Conservation (phyloP, 2,888 invertebrate species). For the Apamea sordens region DNA sequence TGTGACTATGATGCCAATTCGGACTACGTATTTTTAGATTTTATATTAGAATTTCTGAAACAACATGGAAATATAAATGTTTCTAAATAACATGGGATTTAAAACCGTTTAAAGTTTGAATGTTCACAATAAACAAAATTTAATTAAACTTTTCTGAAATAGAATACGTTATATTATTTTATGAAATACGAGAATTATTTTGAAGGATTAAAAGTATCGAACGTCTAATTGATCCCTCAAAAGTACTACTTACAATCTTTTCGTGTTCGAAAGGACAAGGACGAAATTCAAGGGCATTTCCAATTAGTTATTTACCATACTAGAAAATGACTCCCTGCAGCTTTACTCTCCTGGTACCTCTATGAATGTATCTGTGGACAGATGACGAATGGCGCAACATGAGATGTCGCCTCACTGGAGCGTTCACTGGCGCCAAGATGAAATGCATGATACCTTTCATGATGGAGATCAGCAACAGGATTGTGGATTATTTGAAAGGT, state of each 20-base stretch:
- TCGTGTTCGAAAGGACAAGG: too few relatives aligned
- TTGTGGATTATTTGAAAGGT: slow-evolving; percentile 75
- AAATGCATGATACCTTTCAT: slow-evolving; percentile 86
- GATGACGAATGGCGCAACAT: slow-evolving; percentile 86
- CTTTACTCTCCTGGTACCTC: slow-evolving; percentile 10
- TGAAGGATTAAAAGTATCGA: slow-evolving; percentile 3
- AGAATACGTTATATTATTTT: neutral
- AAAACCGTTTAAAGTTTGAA: slow-evolving; percentile 7
- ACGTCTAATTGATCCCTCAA: neutral
- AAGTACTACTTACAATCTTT: neutral
- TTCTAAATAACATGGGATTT: neutral
- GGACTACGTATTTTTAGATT: neutral
- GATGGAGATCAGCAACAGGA: slow-evolving; percentile 71
- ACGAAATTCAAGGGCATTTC: neutral
- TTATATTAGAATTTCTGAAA: neutral
- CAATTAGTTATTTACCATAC: too few relatives aligned
- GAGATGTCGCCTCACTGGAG: slow-evolving; percentile 85
- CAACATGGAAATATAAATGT: too few relatives aligned
- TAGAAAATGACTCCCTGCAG: neutral
- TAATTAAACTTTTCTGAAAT: slow-evolving; percentile 8
- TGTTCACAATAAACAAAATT: neutral
- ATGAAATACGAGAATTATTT: slow-evolving; percentile 8
- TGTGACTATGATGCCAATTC: too few relatives aligned
- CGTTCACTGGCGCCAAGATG: slow-evolving; percentile 89
- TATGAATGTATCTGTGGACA: slow-evolving; percentile 44